Percentiles rank a stretch among this genome's conserved stretches.
These are phyloP conservation scores for Tiliqua scincoides DNA, from an alignment of 2,113 vertebrate genomes.

Conservation along the genomic window DNA sequence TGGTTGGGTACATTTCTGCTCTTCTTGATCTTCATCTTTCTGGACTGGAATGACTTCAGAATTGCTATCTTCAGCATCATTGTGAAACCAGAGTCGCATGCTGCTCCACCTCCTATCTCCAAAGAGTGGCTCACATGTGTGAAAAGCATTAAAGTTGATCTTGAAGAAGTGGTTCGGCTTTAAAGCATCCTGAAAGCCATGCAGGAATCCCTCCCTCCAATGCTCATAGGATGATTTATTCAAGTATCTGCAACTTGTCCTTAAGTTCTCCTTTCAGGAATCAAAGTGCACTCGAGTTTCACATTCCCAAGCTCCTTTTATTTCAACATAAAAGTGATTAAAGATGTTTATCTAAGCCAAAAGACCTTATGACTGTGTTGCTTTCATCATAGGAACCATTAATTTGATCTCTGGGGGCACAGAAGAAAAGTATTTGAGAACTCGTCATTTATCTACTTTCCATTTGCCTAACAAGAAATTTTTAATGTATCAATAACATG, in stretches of 20 bases:
- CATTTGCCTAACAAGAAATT: conserved; percentile 64
- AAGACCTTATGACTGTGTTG: conserved; percentile 61
- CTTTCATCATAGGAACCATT: conserved; percentile 73
- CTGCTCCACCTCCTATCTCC: conserved; percentile 48
- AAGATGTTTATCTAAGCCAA: conserved; percentile 76
- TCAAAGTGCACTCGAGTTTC: conserved; percentile 70
- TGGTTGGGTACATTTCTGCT: conserved; percentile 31
- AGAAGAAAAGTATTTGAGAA: conserved; percentile 71
- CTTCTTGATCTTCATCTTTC: conserved; percentile 55
- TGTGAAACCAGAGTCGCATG: conserved; percentile 53
- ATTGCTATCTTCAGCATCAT: conserved; percentile 51
- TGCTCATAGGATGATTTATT: conserved; percentile 67
- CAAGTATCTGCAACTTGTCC: conserved; percentile 63
- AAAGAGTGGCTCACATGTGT: conserved; percentile 47
- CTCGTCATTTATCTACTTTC: conserved; percentile 65
- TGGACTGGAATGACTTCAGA: neutral
- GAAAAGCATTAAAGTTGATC: conserved; percentile 55
- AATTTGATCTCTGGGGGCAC: conserved; percentile 62
- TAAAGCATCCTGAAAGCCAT: conserved; percentile 62
- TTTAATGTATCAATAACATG: conserved; percentile 57
- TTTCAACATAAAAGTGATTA: conserved; percentile 79
- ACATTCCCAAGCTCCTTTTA: conserved; percentile 74
- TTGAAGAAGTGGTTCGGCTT: conserved; percentile 54
- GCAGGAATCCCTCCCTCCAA: conserved; percentile 61
- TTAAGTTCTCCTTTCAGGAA: conserved; percentile 70